Percentiles rank a stretch among this genome's conserved stretches.
Evolutionary conservation across 2,888 invertebrate genomes (phyloP).

Genomic region (Caenorhabditis becei): DNA sequence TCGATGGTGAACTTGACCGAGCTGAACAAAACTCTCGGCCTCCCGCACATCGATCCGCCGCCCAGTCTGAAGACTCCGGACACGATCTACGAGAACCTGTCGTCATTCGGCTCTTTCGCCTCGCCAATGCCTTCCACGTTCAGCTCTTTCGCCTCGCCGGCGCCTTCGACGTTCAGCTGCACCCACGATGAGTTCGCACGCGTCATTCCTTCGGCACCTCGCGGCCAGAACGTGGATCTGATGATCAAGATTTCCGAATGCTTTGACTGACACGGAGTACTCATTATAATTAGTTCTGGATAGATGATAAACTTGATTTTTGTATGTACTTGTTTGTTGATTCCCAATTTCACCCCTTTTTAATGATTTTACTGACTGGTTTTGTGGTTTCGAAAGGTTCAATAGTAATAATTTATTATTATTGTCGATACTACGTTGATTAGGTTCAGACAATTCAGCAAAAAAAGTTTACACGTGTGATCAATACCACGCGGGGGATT

Average conservation of each 20-base stretch:
- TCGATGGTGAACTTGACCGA: constrained; percentile 33
- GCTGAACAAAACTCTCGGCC: constrained; percentile 11
- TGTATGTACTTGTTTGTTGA: background rate
- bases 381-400: too few species aligned
- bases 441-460: background rate
- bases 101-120: background rate
- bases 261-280: constrained; percentile 7
- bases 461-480: constrained; percentile 59
- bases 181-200: constrained; percentile 9
- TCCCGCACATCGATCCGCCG: background rate
- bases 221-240: background rate
- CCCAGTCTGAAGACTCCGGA: background rate
- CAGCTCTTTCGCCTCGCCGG: background rate
- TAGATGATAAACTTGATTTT: background rate
- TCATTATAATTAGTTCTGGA: background rate
- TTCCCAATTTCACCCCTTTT: background rate
- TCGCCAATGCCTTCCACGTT: constrained; percentile 1
- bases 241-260: constrained; percentile 28
- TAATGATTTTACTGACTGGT: background rate
- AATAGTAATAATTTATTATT: constrained; percentile 28
- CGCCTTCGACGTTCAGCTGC: constrained; percentile 1
- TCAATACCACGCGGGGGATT: constrained; percentile 62
- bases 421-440: constrained; percentile 9
- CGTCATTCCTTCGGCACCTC: background rate
- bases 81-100: constrained; percentile 34